phyloP scores from a whole-genome alignment of 1,140 invertebrate species.

The Drosophila elegans region DNA sequence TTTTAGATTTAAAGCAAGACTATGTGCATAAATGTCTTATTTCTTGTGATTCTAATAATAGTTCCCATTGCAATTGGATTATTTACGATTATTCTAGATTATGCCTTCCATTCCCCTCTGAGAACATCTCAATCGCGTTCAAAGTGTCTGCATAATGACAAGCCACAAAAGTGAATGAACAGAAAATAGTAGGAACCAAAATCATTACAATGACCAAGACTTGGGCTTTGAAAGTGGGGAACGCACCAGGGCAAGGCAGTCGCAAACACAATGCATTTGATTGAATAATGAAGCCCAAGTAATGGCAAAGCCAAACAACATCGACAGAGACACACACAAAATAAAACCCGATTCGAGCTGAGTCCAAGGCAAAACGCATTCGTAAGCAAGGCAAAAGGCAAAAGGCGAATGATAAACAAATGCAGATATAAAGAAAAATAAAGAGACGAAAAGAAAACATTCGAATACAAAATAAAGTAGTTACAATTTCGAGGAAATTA shows the following conservation, averaged over 20 bases:
- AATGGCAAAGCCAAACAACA: constrained; percentile 69
- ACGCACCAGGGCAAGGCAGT: constrained; percentile 29
- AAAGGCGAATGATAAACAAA: constrained; percentile 53
- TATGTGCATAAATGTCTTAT: background rate
- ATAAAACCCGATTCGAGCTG: constrained; percentile 29
- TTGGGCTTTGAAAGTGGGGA: background rate
- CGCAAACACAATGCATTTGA: constrained; percentile 69
- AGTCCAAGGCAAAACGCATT: constrained; percentile 54
- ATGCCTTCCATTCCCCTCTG: constrained; percentile 1
- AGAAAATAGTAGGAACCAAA: constrained; percentile 19
- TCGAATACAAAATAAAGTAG: constrained; percentile 59
- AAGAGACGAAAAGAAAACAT: constrained; percentile 44
- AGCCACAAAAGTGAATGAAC: constrained; percentile 32
- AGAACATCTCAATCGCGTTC: constrained; percentile 7
- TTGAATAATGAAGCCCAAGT: constrained; percentile 73
- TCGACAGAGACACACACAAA: constrained; percentile 31
- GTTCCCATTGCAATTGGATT: constrained; percentile 12
- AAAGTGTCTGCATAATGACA: constrained; percentile 29
- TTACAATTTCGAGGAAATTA: constrained; percentile 75
- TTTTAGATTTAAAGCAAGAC: background rate
- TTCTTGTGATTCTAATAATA: background rate
- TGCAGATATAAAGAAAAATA: constrained; percentile 43
- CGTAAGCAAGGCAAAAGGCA: constrained; percentile 36
- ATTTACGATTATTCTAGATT: constrained; percentile 22
- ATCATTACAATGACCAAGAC: constrained; percentile 23